Evolutionary conservation across 1,140 invertebrate genomes (phyloP).

Genomic region (Melitaea cinxia): DNA sequence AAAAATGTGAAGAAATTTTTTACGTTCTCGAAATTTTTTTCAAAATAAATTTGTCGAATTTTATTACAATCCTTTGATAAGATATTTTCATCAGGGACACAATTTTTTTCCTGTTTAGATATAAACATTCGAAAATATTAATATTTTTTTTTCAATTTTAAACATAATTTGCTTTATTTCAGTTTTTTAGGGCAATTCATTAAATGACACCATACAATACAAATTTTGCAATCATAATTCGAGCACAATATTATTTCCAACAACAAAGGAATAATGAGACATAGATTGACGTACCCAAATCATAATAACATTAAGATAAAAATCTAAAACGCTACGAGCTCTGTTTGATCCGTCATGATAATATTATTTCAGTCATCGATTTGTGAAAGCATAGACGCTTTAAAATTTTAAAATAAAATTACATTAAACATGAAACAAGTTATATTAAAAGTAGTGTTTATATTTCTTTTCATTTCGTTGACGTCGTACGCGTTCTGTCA

Average conservation of each 20-base stretch:
- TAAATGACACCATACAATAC: background rate
- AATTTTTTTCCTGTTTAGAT: no score
- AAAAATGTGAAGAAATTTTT: no score
- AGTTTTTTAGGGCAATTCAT: no score
- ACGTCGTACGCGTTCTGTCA: conserved; percentile 50
- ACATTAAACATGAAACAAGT: conserved; percentile 27
- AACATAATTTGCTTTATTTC: no score
- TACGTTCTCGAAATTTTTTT: no score
- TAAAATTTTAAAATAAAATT: background rate
- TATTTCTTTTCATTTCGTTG: conserved; percentile 44
- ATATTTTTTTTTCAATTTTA: no score
- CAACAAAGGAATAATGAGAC: conserved; percentile 27
- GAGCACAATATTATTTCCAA: background rate
- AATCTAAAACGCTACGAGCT: background rate
- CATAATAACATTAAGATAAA: conserved; percentile 4
- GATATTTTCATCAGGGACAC: no score
- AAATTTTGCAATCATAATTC: background rate
- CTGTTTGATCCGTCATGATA: background rate
- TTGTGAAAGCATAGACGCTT: background rate
- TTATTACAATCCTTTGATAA: no score
- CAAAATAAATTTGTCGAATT: no score
- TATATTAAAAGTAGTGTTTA: conserved; percentile 28
- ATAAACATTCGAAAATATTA: no score
- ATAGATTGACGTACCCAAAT: conserved; percentile 29
- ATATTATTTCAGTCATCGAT: background rate